Base-by-base conservation (phyloP, 2,113 vertebrate species). In the Pycnonotus jocosus region DNA sequence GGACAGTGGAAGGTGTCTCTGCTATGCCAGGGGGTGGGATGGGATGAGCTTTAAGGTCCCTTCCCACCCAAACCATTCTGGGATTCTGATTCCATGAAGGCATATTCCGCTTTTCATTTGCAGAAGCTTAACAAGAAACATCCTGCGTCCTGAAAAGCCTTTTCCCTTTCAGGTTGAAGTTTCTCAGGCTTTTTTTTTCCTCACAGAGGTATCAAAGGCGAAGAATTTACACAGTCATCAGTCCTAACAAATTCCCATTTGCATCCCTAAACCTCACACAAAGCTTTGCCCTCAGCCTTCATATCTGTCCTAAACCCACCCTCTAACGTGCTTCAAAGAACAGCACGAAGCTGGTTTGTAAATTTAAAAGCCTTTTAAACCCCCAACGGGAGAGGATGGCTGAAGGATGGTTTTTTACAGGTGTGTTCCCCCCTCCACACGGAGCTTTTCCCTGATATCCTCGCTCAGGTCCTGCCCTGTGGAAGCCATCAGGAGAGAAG, bases 61-160 rank as follows among this genome's bases (percentile, higher is more conserved):
- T 38, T 48, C 45, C 45, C 14, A 24, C 19, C 23, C 44, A 33
- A 35, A 23, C 4, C 2, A 1, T n/a, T 37, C 31, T 50, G 33
- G 37, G 10, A 72, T 50, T 19, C 50, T 50, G 66, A 72, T 31
- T 51, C 58, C 23, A 44, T 27, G 33, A 76, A 76, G 54, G n/a
- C 58, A 88, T 17, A 35, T 31, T 23, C 10, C n/a, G 7, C 48
- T 85, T 38, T 44, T 7, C 54, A 40, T 20, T 42, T 65, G 68
- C 71, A 90, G 71, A 40, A 90, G 62, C 42, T 64, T 72, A 82
- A 77, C 61, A 66, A 65, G 40, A 72, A 81, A 45, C 47, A 87
- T 44, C 24, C 27, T 2, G 17, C 22, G n/a, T 82, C 53, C 61
- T 51, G 61, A 44, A 76, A 76, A 61, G 65, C 50, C 81, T 88